Evolutionary conservation across 2,888 invertebrate species (phyloP), one percentile per base, ranked within the genome.

Genomic region (Agrochola circellaris): DNA sequence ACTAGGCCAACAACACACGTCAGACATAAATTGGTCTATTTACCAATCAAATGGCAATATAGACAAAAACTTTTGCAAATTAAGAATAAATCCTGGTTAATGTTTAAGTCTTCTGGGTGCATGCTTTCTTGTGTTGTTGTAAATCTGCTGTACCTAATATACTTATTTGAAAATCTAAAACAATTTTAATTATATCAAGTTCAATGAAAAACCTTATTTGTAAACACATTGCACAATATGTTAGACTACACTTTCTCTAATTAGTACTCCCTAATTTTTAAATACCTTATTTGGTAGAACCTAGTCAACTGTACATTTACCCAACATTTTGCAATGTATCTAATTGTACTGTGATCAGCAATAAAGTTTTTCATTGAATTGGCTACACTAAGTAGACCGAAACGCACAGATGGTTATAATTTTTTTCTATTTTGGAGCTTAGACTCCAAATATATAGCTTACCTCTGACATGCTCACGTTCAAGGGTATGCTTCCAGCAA

Each of bases 401-500:
- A 78, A 77, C 38, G 67, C 38, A 73, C 78, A 81, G 81, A 73
- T 80, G 77, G 85, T 51, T 23, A n/a, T 30, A 0, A 20, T 23
- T 71, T 78, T 56, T 26, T 51, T 13, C 5, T 13, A n/a, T 4
- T 20, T 61, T 62, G 0, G 20, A 60, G 38, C 23, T 66, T 72
- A 38, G 11, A 64, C 0, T 58, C 4, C 0, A 9, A 61, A 82
- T 73, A 30, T 34, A 58, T 62, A 0, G 79, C 93, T 90, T 93
- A 99, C 99, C 98, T 99, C 99, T 54, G 99, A 99, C 94, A 99
- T 97, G 89, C 98, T 98, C 94, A 99, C 98, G 87, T 99, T 98
- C 85, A 99, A 96, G 38, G 99, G 99, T 91, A 99, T 98, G 81
- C 98, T 99, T 72, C 99, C 99, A 88, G 99, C 98, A 73, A 99